Evolutionary conservation across 1,140 invertebrate species (phyloP), one percentile per base, ranked within the genome.

Genomic region (Caenorhabditis tropicalis): DNA sequence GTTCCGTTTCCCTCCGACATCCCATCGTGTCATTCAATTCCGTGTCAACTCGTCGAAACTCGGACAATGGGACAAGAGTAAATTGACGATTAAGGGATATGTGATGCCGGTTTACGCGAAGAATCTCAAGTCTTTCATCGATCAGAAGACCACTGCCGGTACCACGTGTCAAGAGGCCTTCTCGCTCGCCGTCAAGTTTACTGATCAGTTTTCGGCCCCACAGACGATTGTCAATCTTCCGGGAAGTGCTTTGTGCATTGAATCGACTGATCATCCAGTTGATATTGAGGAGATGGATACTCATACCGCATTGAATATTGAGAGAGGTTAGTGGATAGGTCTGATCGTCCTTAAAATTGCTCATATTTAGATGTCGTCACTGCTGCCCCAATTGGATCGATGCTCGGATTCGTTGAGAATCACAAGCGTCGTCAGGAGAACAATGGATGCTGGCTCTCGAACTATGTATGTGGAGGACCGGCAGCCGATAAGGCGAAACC

Each of bases 231-330:
- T 74, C 65, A 74, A 74, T 24, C 24, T 74, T 33, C 65, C 65
- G 15, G 65, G 65, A 43, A 46, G 65, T 74, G 65, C 65, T 36
- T 43, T 36, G 36, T 74, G 65, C n/a, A 74, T 74, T 29, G 65
- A 74, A 21, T 43, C 65, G 19, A 27, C 36, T 4, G 65, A 39
- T 43, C 33, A 74, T 31, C 65, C 65, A 9, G 65, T 74, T 21
- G 65, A 46, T 33, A 21, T 74, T 12, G 36, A 43, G n/a, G 65
- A 74, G 36, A 19, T 43, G 65, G 65, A 74, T 24, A 74, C 65
- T 7, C 1, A 12, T 6, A 74, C 65, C 24, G 65, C 65, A 21
- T 6, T 74, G 15, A 74, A 74, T 31, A 74, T 74, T 74, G 65
- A 74, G 21, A 74, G n/a, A 74, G 65, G 65, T 74, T 3, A 36